These are phyloP conservation scores for Centroberyx gerrardi DNA, from an alignment of 2,797 vertebrate genomes.

Conservation along the genomic window DNA sequence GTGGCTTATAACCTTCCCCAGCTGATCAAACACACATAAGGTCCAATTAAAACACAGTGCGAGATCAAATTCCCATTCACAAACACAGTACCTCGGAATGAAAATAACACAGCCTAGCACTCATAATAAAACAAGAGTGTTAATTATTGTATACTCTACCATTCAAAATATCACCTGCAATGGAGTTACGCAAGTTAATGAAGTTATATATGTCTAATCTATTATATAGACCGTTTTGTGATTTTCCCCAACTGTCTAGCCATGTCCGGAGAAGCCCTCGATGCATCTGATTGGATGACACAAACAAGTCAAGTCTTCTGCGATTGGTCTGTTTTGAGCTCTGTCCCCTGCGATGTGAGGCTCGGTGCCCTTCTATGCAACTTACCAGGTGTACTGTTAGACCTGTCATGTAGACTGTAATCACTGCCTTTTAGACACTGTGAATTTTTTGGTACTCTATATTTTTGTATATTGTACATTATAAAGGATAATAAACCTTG, in stretches of 20 bases:
- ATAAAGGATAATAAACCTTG: slow-evolving; percentile 93
- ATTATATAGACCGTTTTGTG: neutral
- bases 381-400: slow-evolving; percentile 90
- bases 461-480: slow-evolving; percentile 99
- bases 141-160: neutral
- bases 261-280: slow-evolving; percentile 6
- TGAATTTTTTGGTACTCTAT: slow-evolving; percentile 95
- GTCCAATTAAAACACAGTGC: neutral
- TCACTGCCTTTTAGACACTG: slow-evolving; percentile 98
- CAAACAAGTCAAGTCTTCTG: slow-evolving; percentile 22
- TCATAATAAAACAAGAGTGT: neutral
- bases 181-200: neutral
- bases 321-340: slow-evolving; percentile 75
- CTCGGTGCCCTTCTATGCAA: slow-evolving; percentile 95
- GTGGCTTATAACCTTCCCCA: slow-evolving; percentile 49
- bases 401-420: slow-evolving; percentile 92
- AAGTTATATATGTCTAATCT: no score
- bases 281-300: slow-evolving; percentile 18
- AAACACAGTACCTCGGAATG: slow-evolving; percentile 1
- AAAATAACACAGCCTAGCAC: slow-evolving; percentile 15
- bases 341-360: slow-evolving; percentile 83
- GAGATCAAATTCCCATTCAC: neutral
- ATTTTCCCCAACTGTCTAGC: slow-evolving; percentile 10
- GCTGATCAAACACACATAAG: slow-evolving; percentile 59
- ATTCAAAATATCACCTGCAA: no score